A percentile compares a stretch with the other conserved stretches of the same genome.
These are phyloP conservation scores for Gyrodactylus salaris DNA, from an alignment of 1,140 invertebrate species.

Conservation along the genomic window DNA sequence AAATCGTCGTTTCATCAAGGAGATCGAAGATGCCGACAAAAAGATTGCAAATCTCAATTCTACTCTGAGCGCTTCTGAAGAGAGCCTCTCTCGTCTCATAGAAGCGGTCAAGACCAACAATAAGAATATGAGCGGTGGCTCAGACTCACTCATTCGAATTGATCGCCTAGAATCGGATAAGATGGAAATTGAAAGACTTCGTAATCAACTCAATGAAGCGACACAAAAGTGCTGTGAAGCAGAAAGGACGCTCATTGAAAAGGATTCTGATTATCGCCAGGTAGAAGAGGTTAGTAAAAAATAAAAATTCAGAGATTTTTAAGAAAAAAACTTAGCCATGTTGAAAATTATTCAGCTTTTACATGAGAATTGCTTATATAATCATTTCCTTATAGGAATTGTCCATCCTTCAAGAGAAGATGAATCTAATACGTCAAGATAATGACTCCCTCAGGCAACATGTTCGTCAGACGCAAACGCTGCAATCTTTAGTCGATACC, in stretches of 20 bases:
- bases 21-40: background rate
- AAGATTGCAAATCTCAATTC: background rate
- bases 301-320: background rate
- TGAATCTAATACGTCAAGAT: background rate
- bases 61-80: background rate
- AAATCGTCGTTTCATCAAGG: background rate
- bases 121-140: background rate
- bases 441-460: slow-evolving; percentile 1
- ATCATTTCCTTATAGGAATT: background rate
- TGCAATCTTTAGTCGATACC: background rate
- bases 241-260: slow-evolving; percentile 1
- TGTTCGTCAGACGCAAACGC: slow-evolving; percentile 2
- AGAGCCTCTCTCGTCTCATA: background rate
- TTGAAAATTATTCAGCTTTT: background rate
- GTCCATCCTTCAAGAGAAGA: background rate
- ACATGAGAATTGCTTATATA: background rate
- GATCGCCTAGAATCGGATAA: background rate
- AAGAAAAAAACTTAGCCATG: background rate
- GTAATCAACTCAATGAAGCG: background rate
- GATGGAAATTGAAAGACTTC: slow-evolving; percentile 1
- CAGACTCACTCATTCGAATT: background rate
- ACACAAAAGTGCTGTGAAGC: background rate
- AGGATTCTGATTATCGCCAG: background rate
- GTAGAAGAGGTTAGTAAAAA: background rate
- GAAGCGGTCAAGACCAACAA: background rate